Evolutionary conservation across 1,140 invertebrate genomes (phyloP), one percentile per base, ranked within the genome.

Genomic region (Cydia fagiglandana): DNA sequence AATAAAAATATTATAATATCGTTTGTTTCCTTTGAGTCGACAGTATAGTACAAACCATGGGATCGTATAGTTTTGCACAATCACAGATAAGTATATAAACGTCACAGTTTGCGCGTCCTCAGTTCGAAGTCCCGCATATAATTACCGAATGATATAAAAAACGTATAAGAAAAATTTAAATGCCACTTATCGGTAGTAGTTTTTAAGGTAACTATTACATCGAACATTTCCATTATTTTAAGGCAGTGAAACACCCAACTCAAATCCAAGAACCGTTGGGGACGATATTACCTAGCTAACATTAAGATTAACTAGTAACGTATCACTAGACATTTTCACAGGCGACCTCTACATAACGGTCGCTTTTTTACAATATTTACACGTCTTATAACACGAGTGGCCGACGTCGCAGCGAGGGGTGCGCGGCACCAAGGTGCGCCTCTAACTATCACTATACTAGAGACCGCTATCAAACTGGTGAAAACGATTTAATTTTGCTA

Each of bases 211-310:
- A 91, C 84, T 88, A 91, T 91, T 91, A 92, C 88, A 86, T 82
- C 84, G 77, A 87, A 88, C 81, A 81, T 83, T 87, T 76, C 88
- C 83, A 84, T 89, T 91, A 92, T 83, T 91, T 91, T 92, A 92
- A 92, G 91, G 91, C 91, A 92, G 91, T 92, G 91, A 92, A 91
- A 92, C 91, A 88, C 89, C 91, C 91, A 92, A 92, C 90, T 87
- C 86, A 91, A 91, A 91, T 85, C 88, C 84, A 86, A 91, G 90
- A 88, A 89, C 83, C 89, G 90, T 91, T 91, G 89, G 91, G 89
- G 86, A 91, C 88, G 89, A 93, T 87, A 91, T 91, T 93, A 93
- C 87, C 91, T 93, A 91, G 91, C 91, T 93, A 93, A 91, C 85
- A 89, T 91, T 91, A 90, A 85, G 83, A 87, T 88, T 88, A 91